Base-by-base conservation (phyloP, 2,113 vertebrate genomes). In the Rattus rattus region DNA sequence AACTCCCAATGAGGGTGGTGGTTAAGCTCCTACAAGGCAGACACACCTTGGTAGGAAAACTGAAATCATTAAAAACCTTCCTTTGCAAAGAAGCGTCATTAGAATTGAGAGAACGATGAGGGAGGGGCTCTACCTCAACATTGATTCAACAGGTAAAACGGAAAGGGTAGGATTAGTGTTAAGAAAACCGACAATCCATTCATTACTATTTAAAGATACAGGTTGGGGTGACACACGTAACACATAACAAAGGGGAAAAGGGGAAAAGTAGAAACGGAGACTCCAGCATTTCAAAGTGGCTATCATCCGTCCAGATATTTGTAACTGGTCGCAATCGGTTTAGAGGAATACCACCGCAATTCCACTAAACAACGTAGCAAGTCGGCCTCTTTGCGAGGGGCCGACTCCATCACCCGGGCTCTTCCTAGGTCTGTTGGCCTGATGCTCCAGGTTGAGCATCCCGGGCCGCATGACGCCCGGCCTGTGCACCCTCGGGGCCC, bases 261-360 rank as follows among this genome's bases (percentile, higher is more conserved):
- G 54, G 22, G 17, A 2, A 24, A 19, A 7, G 75, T 22, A 1
- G 16, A 54, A 52, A 61, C 8, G 17, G 22, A 56, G 73, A 33
- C 24, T 28, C 19, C 4, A 30, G 43, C 26, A 17, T 54, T 63
- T 61, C 6, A 33, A 28, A 47, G 5, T n/a, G 5, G 5, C 61
- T 19, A 72, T 30, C 54, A 72, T 30, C 54, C n/a, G 52, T 69
- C 13, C 26, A 19, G 49, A 73, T 0, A 12, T 73, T 16, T 4
- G 12, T 4, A 61, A 24, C 22, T 7, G 6, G 39, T 2, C 0
- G 13, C 9, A 5, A 47, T 2, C 0, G 13, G 12, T 22, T 28
- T 79, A 28, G 4, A 75, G 67, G 67, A 69, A 92, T 69, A 72
- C 13, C 19, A 36, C 39, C 1, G 24, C 16, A 73, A n/a, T 49